phyloP scores from a whole-genome alignment of 2,888 invertebrate genomes.

The Aphodius granarius region DNA sequence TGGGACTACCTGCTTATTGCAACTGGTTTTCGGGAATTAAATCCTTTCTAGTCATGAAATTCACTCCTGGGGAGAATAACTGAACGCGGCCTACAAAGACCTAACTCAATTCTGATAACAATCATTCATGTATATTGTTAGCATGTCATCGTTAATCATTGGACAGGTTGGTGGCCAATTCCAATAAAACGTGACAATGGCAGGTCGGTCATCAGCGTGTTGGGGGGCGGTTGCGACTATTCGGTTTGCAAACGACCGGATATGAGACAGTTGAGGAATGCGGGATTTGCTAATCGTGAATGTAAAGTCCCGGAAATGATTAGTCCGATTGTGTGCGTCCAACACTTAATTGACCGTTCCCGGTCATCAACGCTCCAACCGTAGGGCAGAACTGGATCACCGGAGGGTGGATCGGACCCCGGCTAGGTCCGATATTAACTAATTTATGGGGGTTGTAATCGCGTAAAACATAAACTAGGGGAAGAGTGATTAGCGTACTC shows the following conservation, averaged over 20 bases:
- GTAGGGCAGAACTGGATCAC: neutral
- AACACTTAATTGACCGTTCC: neutral
- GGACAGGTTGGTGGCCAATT: neutral
- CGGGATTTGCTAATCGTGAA: neutral
- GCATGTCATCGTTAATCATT: too few species aligned
- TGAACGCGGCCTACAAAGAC: too few species aligned
- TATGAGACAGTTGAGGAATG: neutral
- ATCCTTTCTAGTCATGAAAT: too few species aligned
- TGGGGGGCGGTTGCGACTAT: too few species aligned
- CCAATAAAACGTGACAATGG: neutral
- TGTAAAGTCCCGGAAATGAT: neutral
- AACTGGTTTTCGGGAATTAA: too few species aligned
- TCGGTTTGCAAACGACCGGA: neutral
- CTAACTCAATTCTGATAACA: too few species aligned
- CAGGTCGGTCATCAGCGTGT: neutral
- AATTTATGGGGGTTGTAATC: neutral
- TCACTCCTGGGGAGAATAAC: too few species aligned
- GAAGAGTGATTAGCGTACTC: neutral
- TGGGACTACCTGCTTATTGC: too few species aligned
- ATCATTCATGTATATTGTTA: too few species aligned
- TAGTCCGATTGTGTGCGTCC: neutral
- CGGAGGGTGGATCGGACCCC: neutral
- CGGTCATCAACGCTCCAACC: neutral
- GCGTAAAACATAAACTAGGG: neutral
- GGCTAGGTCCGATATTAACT: neutral